phyloP scores from a whole-genome alignment of 2,797 vertebrate species.

The Esox lucius region DNA sequence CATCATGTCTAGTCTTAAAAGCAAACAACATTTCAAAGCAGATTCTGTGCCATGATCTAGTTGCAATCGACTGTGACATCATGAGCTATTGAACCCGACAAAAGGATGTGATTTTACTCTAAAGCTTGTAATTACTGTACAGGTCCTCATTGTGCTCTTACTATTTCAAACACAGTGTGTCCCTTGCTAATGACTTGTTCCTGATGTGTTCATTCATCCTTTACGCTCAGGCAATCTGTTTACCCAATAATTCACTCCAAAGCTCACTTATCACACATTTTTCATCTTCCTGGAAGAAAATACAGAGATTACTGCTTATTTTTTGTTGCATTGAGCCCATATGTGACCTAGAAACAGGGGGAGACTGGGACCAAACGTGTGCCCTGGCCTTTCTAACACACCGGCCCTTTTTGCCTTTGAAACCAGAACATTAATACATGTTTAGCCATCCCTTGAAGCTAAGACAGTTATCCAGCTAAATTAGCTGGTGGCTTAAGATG shows the following conservation, averaged over 20 bases:
- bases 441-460: constrained; percentile 53
- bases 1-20: constrained; percentile 33
- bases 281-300: constrained; percentile 49
- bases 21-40: constrained; percentile 30
- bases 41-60: constrained; percentile 39
- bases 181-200: constrained; percentile 62
- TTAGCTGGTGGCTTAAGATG: constrained; percentile 57
- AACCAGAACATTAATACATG: constrained; percentile 28
- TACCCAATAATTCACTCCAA: constrained; percentile 61
- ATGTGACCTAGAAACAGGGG: constrained; percentile 64
- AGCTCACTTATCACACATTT: constrained; percentile 51
- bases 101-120: constrained; percentile 54
- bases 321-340: constrained; percentile 60
- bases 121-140: constrained; percentile 57
- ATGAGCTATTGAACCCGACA: constrained; percentile 35
- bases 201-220: constrained; percentile 69
- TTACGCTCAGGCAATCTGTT: constrained; percentile 68
- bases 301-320: constrained; percentile 57
- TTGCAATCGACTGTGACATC: constrained; percentile 47
- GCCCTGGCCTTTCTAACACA: too few species aligned
- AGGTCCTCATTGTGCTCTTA: constrained; percentile 52
- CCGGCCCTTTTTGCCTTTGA: too few species aligned
- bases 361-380: too few species aligned
- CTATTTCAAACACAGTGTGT: constrained; percentile 57
- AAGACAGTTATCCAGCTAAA: constrained; percentile 65